Conservation (phyloP, 2,888 invertebrate species). For the Athetis lepigone region DNA sequence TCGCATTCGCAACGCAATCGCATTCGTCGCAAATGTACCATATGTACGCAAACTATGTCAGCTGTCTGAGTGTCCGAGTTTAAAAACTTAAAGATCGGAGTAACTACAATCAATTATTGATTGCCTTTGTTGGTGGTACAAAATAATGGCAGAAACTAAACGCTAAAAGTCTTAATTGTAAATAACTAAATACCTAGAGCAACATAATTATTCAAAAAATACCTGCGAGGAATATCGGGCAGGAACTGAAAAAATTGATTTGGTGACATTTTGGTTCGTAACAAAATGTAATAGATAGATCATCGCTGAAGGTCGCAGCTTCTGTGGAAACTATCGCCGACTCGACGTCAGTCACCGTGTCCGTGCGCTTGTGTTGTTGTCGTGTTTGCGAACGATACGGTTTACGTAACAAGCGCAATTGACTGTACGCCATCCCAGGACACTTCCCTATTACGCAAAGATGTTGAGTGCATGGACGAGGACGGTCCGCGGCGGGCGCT, state of each 20-base stretch:
- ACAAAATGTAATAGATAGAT: conserved; percentile 84
- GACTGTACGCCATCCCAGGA: conserved; percentile 55
- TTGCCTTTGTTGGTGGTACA: not conserved
- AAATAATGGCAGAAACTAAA: conserved; percentile 13
- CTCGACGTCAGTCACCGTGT: conserved; percentile 60
- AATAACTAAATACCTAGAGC: not conserved
- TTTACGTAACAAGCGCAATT: conserved; percentile 67
- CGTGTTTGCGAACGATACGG: conserved; percentile 52
- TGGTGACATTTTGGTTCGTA: conserved; percentile 80
- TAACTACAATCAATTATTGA: conserved; percentile 6
- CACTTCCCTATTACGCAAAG: conserved; percentile 47
- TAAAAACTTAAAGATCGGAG: conserved; percentile 12
- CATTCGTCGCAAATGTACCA: too few relatives aligned
- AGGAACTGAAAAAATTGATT: conserved; percentile 36
- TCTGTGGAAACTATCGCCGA: conserved; percentile 58
- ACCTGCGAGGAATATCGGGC: conserved; percentile 6
- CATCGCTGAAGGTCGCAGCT: conserved; percentile 79
- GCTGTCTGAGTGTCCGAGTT: conserved; percentile 9
- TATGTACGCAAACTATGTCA: conserved; percentile 17
- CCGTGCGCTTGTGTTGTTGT: conserved; percentile 52
- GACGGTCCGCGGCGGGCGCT: conserved; percentile 91
- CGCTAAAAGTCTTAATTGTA: not conserved
- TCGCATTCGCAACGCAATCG: too few relatives aligned
- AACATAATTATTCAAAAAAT: conserved; percentile 4
- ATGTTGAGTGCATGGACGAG: conserved; percentile 74